Base-by-base conservation (phyloP, 1,140 invertebrate genomes). In the Cataglyphis hispanica region DNA sequence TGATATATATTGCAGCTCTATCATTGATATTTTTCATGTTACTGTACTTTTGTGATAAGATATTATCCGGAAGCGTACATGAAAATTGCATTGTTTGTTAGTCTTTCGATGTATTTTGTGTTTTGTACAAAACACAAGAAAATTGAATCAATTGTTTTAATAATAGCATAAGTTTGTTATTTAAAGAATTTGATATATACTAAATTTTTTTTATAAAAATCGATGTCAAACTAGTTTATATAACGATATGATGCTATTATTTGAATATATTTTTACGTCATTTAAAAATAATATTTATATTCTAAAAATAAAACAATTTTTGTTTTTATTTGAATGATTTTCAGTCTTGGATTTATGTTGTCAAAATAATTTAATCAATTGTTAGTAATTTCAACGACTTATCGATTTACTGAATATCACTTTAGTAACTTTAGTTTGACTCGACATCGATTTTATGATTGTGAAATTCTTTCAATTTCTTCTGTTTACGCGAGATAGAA, bases 331-430 rank as follows among this genome's bases (percentile, higher is more conserved):
- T 27, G 6, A 74, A 16, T 40, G 34, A 34, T 60, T 53, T 46
- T 16, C 8, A 53, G 1, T 34, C 27, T 19, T 50, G 46, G 22
- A 53, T 13, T n/a, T 58, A 25, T 61, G 46, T 74, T n/a, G 37
- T 13, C 27, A 31, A n/a, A 72, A 46, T 74, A 61, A 60, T 16
- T 0, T 13, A 27, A 25, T 60, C 34, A 34, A 46, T 60, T 16
- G 4, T 7, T 16, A 3, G 19, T 64, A 83, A 72, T 72, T 72
- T 81, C 43, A 66, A 78, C n/a, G 43, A 66, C 2, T 22, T 50
- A 53, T 66, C 27, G 43, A 78, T 25, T 78, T 66, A 64, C 1
- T 8, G n/a, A 69, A 43, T 25, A 1, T 70, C 5, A 7, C 2
- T 25, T 80, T 3, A 11, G 8, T 40, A 2, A 46, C 16, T 37